Percentiles rank a stretch among this genome's conserved stretches.
phyloP scores from a whole-genome alignment of 2,888 invertebrate species.

The Diabrotica balteata region DNA sequence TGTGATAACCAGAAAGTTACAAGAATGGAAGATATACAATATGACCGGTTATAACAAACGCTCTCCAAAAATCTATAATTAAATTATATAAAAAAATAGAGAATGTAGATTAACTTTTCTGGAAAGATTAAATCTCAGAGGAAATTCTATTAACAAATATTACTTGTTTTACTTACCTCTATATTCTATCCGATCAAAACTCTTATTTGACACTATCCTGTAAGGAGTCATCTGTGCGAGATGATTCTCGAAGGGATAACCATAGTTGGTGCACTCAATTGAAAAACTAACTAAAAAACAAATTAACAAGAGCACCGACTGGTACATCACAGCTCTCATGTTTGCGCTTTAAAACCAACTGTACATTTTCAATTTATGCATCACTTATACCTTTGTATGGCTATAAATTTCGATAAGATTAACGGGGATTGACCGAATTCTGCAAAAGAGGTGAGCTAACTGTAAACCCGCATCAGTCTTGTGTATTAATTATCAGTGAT shows the following conservation, averaged over 20 bases:
- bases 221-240: conserved; percentile 78
- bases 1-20: too few species aligned
- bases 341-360: conserved; percentile 18
- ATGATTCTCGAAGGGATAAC: conserved; percentile 56
- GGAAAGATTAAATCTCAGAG: too few species aligned
- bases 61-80: too few species aligned
- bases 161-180: conserved; percentile 64
- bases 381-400: conserved; percentile 26
- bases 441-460: conserved; percentile 31
- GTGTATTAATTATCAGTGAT: conserved; percentile 15
- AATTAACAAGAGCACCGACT: conserved; percentile 15
- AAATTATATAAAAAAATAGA: too few species aligned
- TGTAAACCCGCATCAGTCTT: conserved; percentile 30
- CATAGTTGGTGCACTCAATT: conserved; percentile 32
- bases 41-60: too few species aligned
- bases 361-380: conserved; percentile 20
- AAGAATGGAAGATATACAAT: too few species aligned
- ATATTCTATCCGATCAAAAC: conserved; percentile 67
- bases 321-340: conserved; percentile 19
- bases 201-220: conserved; percentile 70
- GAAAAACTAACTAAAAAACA: conserved; percentile 22
- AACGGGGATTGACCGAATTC: conserved; percentile 27
- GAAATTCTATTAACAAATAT: too few species aligned
- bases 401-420: conserved; percentile 29
- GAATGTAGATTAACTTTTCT: too few species aligned